These are phyloP conservation scores for Pachyseris speciosa DNA, from an alignment of 64 coral and sea anemone genomes.

Conservation along the genomic window DNA sequence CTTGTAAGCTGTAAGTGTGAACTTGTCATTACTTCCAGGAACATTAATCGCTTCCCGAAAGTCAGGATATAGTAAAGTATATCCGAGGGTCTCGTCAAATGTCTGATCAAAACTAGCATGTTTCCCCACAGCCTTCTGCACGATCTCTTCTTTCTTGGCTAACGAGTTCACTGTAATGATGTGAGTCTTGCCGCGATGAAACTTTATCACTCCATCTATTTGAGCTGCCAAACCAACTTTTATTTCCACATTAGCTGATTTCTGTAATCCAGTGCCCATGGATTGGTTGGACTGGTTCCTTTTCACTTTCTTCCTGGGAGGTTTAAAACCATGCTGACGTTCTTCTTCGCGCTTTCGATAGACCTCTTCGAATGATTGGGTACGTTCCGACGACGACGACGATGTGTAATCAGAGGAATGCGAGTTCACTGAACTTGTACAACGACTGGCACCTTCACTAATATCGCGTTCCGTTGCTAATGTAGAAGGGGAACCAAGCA, in stretches of 20 bases:
- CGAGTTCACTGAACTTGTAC: neutral
- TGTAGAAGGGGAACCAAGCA: slow-evolving; percentile 18
- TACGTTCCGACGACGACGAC: too few relatives aligned
- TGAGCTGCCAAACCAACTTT: slow-evolving; percentile 51
- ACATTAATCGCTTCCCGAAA: too few relatives aligned
- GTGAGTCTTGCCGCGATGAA: slow-evolving; percentile 50
- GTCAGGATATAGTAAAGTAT: too few relatives aligned
- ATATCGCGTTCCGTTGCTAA: neutral
- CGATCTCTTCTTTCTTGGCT: slow-evolving; percentile 31
- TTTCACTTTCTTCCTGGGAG: slow-evolving; percentile 44
- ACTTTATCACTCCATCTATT: slow-evolving; percentile 57
- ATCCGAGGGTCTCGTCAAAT: too few relatives aligned
- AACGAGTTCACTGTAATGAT: slow-evolving; percentile 29
- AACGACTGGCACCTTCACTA: neutral
- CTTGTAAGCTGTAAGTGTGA: too few relatives aligned
- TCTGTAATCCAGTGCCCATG: neutral
- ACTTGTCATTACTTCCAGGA: too few relatives aligned
- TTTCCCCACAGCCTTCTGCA: too few relatives aligned
- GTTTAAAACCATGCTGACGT: slow-evolving; percentile 21
- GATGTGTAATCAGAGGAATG: too few relatives aligned
- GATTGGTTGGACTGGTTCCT: neutral
- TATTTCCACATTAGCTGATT: slow-evolving; percentile 59
- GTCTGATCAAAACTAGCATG: too few relatives aligned
- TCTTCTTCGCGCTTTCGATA: slow-evolving; percentile 50
- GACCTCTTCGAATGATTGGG: slow-evolving; percentile 55